Evolutionary conservation across 2,888 invertebrate genomes (phyloP), one percentile per base, ranked within the genome.

Genomic region (Clanis bilineata): DNA sequence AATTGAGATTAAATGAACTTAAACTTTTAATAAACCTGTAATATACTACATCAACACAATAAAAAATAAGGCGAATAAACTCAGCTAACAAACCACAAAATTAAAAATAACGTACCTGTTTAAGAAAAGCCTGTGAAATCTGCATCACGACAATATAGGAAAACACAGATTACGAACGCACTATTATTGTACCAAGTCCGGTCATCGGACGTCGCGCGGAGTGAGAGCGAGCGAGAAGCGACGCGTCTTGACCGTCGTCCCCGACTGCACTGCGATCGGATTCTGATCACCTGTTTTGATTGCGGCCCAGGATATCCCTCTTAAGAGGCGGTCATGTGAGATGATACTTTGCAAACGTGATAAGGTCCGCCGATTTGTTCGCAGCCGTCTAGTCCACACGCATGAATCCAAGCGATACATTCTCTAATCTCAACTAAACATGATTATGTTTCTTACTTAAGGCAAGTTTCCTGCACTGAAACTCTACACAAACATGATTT

Each of bases 111-210:
- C 32, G 65, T 70, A 88, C 88, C 85, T 88, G 88, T 75, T 87
- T 88, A 38, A 87, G 64, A 70, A 88, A 78, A n/a, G 86, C 85
- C 62, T 79, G 69, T 51, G 87, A 78, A 58, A 87, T 59, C 68
- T 78, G 78, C 58, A 64, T 70, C 83, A 43, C 43, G 56, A 21
- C 55, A n/a, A 15, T 18, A 7, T 15, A 28, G 23, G 23, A 45
- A 28, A 47, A 47, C 3, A 41, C 47, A 28, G 21, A 3, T 61
- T 58, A 57, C 15, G 7, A 55, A 57, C 28, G 10, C 18, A 60
- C 36, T 39, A 38, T 22, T 25, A 32, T 56, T 59, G 60, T 62
- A 44, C 54, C 51, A 5, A 23, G 12, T 18, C 25, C 51, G 39
- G 18, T 51, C 51, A 58, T 51, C 6, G 39, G 23, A 15, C 25